phyloP scores from a whole-genome alignment of 37 sponge, comb jelly and placozoan species.

The Aplysina aerophoba region DNA sequence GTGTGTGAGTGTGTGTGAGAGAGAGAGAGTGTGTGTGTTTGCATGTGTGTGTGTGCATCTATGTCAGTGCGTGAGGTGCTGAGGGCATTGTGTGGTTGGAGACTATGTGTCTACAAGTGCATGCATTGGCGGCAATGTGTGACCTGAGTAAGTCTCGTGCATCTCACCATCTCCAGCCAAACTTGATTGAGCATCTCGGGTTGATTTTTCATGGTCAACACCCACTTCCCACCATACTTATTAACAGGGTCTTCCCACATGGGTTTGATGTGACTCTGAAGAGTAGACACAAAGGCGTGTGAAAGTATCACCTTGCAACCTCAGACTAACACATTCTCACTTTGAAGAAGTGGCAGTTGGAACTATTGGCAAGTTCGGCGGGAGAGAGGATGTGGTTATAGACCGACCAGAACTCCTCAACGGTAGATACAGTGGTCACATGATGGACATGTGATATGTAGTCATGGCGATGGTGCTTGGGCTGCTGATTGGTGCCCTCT shows the following conservation, averaged over 20 bases:
- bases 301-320: no score
- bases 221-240: constrained; percentile 71
- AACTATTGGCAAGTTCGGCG: constrained; percentile 30
- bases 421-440: constrained; percentile 9
- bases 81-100: neutral
- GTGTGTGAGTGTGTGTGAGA: constrained; percentile 41
- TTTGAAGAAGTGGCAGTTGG: constrained; percentile 71
- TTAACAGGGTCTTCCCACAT: constrained; percentile 74
- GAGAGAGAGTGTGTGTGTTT: constrained; percentile 43
- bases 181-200: constrained; percentile 29
- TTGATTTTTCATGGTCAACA: constrained; percentile 50
- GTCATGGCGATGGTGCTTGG: constrained; percentile 13
- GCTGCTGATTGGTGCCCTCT: neutral
- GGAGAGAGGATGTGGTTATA: constrained; percentile 48
- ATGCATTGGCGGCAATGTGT: constrained; percentile 17
- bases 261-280: constrained; percentile 47
- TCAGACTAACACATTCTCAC: constrained; percentile 5
- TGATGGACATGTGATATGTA: constrained; percentile 29
- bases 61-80: neutral
- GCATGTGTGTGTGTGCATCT: neutral
- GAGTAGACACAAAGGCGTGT: neutral
- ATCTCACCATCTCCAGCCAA: constrained; percentile 67
- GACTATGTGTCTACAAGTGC: neutral
- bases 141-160: neutral
- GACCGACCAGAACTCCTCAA: constrained; percentile 59